Evolutionary conservation across 1,140 invertebrate genomes (phyloP), one percentile per base, ranked within the genome.

Genomic region (Anthonomus grandis): DNA sequence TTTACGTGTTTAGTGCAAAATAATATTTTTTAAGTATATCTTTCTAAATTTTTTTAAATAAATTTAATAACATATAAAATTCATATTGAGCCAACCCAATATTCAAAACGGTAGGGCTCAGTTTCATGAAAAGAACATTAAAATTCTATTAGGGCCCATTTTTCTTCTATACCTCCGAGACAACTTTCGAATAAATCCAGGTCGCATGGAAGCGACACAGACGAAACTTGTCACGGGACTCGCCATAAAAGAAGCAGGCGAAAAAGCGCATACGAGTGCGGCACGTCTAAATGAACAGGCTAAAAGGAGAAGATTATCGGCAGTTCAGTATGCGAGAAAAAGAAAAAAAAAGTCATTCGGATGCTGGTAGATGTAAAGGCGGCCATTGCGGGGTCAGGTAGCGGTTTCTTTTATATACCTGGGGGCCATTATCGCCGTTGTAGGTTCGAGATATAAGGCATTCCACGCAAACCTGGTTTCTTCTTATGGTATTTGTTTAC

Each of bases 131-230:
- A 24, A 12, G 18, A n/a, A 22, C 18, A 45, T 45, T 45, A 45
- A 45, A 27, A 47, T 3, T 27, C 22, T 27, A 47, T 47, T 47
- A 47, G 18, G 42, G 13, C 25, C 45, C 12, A 47, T 47, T 47
- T 47, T 47, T 47, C 45, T 47, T 12, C 13, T 18, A 47, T 47
- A 47, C 31, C 45, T 27, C 17, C 9, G 18, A 27, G 45, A 47
- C 45, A 47, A 47, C 45, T 47, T 47, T 47, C 45, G 9, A 27
- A 47, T 47, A 27, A 47, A 47, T 47, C 23, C 45, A 47, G 45
- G 45, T 25, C 45, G 31, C 24, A 47, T 25, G 45, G 38, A 8
- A 47, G 23, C 15, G 23, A 47, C 6, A 25, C 22, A 25, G 18
- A 42, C 19, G 22, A 39, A 17, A 10, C 10, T 34, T 13, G 31